Percentiles rank a stretch among this genome's conserved stretches.
Conservation (phyloP, 2,113 vertebrate genomes). For the Siniperca chuatsi region DNA sequence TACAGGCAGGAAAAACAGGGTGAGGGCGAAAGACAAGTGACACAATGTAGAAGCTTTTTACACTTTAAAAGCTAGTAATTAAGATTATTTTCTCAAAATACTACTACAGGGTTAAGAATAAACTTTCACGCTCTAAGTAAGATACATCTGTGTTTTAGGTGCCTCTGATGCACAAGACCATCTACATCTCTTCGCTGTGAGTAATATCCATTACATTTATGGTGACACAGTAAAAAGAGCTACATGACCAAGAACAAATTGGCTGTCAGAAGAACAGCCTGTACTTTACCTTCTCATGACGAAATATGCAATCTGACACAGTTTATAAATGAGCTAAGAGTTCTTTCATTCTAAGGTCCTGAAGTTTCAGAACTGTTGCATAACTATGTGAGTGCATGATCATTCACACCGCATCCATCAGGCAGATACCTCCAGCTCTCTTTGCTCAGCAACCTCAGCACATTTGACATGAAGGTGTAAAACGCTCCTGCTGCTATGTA, state of each 20-base stretch:
- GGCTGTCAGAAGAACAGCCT: not conserved
- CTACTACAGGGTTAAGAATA: not conserved
- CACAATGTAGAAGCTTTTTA: too few relatives aligned
- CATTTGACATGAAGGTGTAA: conserved; percentile 33
- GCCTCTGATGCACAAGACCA: not conserved
- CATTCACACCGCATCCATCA: not conserved
- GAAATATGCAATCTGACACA: not conserved
- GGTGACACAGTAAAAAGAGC: not conserved
- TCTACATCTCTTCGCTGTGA: not conserved
- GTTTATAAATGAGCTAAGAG: not conserved
- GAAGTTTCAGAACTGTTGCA: conserved; percentile 4
- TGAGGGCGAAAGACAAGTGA: too few relatives aligned
- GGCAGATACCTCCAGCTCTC: not conserved
- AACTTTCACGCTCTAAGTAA: not conserved
- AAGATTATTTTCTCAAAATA: too few relatives aligned
- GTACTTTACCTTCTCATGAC: not conserved
- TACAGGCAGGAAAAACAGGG: too few relatives aligned
- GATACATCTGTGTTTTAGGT: not conserved
- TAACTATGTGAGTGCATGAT: not conserved
- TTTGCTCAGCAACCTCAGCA: not conserved
- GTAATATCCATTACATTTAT: not conserved
- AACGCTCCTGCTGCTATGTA: conserved; percentile 8
- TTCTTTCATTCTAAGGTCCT: not conserved
- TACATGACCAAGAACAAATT: not conserved
- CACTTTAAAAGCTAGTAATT: too few relatives aligned